Percentiles rank a stretch among this genome's conserved stretches.
These are phyloP conservation scores for Lymantria dispar DNA, from an alignment of 2,888 invertebrate species.

Conservation along the genomic window DNA sequence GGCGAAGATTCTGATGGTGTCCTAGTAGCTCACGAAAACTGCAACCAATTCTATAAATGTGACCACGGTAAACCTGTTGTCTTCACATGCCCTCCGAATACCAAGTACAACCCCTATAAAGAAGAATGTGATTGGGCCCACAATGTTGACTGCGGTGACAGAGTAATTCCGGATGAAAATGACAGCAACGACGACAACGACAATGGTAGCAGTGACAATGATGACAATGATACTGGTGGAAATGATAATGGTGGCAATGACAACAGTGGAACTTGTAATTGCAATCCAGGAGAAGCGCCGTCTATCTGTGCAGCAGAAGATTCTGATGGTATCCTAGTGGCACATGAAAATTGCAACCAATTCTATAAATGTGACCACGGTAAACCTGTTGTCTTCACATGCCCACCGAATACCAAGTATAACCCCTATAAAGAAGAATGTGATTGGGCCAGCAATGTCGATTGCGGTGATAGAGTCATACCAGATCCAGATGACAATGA, in stretches of 20 bases:
- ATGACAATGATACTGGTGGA: background rate
- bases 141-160: constrained; percentile 36
- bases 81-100: constrained; percentile 19
- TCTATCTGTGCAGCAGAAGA: constrained; percentile 32
- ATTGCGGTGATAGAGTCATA: constrained; percentile 33
- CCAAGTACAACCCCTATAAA: constrained; percentile 29
- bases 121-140: constrained; percentile 37
- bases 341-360: constrained; percentile 41
- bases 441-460: constrained; percentile 35
- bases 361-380: constrained; percentile 38
- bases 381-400: constrained; percentile 22
- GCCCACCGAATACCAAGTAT: constrained; percentile 23
- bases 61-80: constrained; percentile 28
- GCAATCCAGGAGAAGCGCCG: constrained; percentile 34
- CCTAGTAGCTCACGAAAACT: constrained; percentile 42
- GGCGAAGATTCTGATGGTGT: constrained; percentile 30
- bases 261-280: background rate
- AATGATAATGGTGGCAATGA: constrained; percentile 2
- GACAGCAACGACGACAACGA: background rate
- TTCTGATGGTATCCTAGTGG: constrained; percentile 28
- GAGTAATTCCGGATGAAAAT: constrained; percentile 18
- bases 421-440: constrained; percentile 34
- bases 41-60: constrained; percentile 44
- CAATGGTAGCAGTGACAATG: background rate
- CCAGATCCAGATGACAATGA: constrained; percentile 11